A percentile compares a stretch with the other conserved stretches of the same genome.
phyloP scores from a whole-genome alignment of 2,888 invertebrate genomes.

The Malacosoma neustria region DNA sequence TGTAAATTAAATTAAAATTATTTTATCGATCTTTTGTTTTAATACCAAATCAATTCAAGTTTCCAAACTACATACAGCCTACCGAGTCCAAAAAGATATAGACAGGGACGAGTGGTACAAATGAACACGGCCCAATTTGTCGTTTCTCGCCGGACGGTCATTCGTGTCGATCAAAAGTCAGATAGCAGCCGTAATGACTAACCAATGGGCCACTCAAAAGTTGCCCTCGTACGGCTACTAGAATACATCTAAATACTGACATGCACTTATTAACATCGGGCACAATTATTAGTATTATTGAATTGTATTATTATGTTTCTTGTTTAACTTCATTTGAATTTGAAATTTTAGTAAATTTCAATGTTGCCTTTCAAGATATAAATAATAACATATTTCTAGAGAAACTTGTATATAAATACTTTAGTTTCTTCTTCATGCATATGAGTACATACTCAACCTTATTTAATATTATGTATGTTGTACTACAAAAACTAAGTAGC shows the following conservation, averaged over 20 bases:
- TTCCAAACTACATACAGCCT: background rate
- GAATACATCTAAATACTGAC: conserved; percentile 1
- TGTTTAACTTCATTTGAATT: no score
- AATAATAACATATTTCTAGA: no score
- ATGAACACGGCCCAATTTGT: conserved; percentile 35
- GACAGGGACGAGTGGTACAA: conserved; percentile 15
- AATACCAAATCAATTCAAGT: background rate
- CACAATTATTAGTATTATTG: conserved; percentile 3
- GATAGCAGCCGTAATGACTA: conserved; percentile 49
- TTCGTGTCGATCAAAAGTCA: conserved; percentile 43
- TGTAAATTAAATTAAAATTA: no score
- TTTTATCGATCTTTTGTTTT: no score
- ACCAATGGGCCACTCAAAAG: conserved; percentile 37
- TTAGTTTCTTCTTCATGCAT: no score
- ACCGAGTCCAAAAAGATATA: background rate
- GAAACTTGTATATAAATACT: no score
- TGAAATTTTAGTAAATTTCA: no score
- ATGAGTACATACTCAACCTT: no score
- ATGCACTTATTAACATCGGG: background rate
- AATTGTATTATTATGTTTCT: no score
- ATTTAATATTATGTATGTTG: no score
- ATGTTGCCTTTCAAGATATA: no score
- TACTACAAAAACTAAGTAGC: no score
- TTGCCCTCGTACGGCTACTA: conserved; percentile 19
- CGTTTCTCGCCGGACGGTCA: conserved; percentile 21